phyloP scores from a whole-genome alignment of 2,888 invertebrate genomes.

The Cyclophora punctaria region DNA sequence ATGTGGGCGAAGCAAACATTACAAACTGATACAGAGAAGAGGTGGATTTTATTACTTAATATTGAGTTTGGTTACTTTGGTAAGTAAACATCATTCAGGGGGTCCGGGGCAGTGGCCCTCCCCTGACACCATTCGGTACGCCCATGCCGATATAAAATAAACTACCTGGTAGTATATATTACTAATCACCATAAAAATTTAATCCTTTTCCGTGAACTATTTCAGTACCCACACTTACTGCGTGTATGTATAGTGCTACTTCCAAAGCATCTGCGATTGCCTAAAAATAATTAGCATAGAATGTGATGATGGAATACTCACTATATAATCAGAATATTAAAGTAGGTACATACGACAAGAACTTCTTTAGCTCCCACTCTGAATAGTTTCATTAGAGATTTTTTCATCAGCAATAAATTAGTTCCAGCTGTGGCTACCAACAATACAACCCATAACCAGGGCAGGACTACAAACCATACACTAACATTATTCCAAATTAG shows the following conservation, averaged over 20 bases:
- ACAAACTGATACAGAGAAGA: no score
- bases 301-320: no score
- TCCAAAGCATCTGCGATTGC: constrained; percentile 47
- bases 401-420: constrained; percentile 24
- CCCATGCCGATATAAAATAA: neutral
- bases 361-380: constrained; percentile 41
- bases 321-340: no score
- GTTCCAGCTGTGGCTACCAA: constrained; percentile 28
- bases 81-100: no score
- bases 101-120: no score
- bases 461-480: constrained; percentile 42
- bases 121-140: no score
- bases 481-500: constrained; percentile 55
- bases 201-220: constrained; percentile 60
- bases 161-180: neutral
- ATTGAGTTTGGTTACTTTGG: no score
- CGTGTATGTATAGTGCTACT: constrained; percentile 55
- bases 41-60: no score
- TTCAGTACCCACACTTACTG: constrained; percentile 55
- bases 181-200: constrained; percentile 48
- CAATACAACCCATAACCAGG: constrained; percentile 44
- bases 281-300: constrained; percentile 25
- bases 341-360: constrained; percentile 34
- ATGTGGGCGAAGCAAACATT: no score
- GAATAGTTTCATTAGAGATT: constrained; percentile 32